These are phyloP conservation scores for Rhinoderma darwinii DNA, from an alignment of 2,113 vertebrate species.

Conservation along the genomic window DNA sequence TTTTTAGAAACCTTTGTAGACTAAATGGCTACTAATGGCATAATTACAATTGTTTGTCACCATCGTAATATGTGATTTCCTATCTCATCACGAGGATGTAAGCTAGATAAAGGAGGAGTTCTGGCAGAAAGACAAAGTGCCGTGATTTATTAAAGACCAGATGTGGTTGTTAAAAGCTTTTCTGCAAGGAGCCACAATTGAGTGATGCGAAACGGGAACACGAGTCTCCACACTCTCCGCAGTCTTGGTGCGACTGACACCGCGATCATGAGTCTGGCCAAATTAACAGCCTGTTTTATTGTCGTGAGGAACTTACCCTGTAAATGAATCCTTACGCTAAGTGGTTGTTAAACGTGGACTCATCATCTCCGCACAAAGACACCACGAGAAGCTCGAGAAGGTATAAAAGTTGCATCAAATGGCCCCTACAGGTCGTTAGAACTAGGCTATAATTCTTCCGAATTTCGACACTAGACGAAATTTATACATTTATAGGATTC, in stretches of 20 bases:
- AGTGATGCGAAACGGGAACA: constrained; percentile 73
- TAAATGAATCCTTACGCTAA: constrained; percentile 57
- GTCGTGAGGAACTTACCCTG: constrained; percentile 70
- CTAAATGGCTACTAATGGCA: constrained; percentile 91
- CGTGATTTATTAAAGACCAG: constrained; percentile 91
- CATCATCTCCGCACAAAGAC: constrained; percentile 63
- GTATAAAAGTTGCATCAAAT: constrained; percentile 58
- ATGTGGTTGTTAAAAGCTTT: constrained; percentile 88
- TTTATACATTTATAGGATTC: background rate
- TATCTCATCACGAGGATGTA: constrained; percentile 90
- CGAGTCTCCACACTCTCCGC: constrained; percentile 64
- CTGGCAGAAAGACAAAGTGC: constrained; percentile 91
- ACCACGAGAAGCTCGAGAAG: background rate
- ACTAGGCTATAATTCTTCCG: background rate
- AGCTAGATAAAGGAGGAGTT: constrained; percentile 92
- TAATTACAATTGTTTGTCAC: constrained; percentile 96
- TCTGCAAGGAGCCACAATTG: constrained; percentile 74
- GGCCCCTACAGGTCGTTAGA: background rate
- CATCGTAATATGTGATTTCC: constrained; percentile 88
- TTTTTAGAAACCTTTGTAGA: constrained; percentile 80
- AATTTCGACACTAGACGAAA: too few relatives aligned
- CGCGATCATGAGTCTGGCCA: constrained; percentile 70
- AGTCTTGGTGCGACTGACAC: constrained; percentile 71
- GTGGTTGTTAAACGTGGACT: constrained; percentile 9
- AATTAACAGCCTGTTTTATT: constrained; percentile 70